These are phyloP conservation scores for Embidobia sp. DNA, from an alignment of 2,888 invertebrate genomes.

Conservation along the genomic window DNA sequence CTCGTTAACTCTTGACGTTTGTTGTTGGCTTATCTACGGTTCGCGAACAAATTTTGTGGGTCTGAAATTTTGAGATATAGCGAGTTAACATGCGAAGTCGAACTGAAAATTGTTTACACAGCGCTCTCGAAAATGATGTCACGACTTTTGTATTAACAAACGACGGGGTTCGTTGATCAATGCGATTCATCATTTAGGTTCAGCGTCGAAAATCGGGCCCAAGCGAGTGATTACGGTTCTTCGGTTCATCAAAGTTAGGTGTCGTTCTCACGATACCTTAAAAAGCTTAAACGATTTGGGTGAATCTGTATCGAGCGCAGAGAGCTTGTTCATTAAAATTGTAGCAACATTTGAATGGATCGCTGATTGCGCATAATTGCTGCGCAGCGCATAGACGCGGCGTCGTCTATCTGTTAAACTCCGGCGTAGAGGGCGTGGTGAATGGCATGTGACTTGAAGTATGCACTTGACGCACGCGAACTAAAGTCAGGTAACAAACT, in stretches of 20 bases:
- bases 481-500: slow-evolving; percentile 66
- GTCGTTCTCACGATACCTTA: no score
- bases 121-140: no score
- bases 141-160: no score
- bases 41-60: neutral
- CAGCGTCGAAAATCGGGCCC: no score
- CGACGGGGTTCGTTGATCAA: no score
- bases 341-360: slow-evolving; percentile 49
- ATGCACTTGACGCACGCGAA: slow-evolving; percentile 78
- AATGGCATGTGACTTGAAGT: slow-evolving; percentile 74
- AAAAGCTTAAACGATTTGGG: slow-evolving; percentile 15
- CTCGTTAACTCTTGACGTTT: neutral
- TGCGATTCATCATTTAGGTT: no score
- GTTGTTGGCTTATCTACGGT: neutral
- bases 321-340: slow-evolving; percentile 40
- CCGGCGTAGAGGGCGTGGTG: slow-evolving; percentile 61
- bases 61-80: neutral
- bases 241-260: no score
- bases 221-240: no score
- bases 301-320: slow-evolving; percentile 2
- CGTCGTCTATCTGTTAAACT: slow-evolving; percentile 61
- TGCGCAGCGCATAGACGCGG: slow-evolving; percentile 11
- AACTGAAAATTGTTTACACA: neutral
- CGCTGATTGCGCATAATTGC: slow-evolving; percentile 54
- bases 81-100: neutral